phyloP scores from a whole-genome alignment of 2,797 vertebrate genomes.

The Chloroceryle inda region DNA sequence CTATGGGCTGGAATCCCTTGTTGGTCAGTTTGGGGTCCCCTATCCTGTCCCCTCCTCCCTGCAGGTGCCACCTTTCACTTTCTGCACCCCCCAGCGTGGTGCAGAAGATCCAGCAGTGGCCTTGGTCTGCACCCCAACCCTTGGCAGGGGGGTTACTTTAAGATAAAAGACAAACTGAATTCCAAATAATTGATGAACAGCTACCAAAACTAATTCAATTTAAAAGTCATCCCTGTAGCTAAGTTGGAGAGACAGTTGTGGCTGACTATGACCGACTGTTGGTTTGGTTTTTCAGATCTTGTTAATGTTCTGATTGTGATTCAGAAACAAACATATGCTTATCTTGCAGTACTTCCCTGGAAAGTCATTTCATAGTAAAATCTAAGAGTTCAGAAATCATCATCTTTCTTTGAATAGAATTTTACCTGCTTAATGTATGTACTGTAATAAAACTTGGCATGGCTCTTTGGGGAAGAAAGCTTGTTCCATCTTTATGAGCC shows the following conservation, averaged over 20 bases:
- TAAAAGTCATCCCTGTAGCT: background rate
- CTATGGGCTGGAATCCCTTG: too few relatives aligned
- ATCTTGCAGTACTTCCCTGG: background rate
- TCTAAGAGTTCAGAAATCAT: background rate
- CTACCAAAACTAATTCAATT: background rate
- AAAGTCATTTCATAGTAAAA: background rate
- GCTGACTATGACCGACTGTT: background rate
- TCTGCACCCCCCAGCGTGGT: too few relatives aligned
- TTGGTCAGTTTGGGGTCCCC: too few relatives aligned
- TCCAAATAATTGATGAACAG: background rate
- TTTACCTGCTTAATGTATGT: background rate
- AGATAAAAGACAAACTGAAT: background rate
- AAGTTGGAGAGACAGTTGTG: background rate
- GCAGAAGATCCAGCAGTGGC: too few relatives aligned
- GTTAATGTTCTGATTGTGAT: background rate
- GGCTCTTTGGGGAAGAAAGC: background rate
- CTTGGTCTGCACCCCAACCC: too few relatives aligned
- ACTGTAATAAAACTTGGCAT: rapidly evolving
- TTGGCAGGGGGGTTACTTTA: background rate
- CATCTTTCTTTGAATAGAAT: background rate
- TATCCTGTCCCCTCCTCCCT: too few relatives aligned
- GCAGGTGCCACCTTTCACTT: too few relatives aligned
- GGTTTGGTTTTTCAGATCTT: background rate
- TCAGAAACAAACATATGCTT: background rate
- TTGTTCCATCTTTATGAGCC: background rate